Percentiles rank a stretch among this genome's conserved stretches.
These are phyloP conservation scores for Leucoraja ocellata DNA, from an alignment of 2,797 vertebrate genomes.

Conservation along the genomic window DNA sequence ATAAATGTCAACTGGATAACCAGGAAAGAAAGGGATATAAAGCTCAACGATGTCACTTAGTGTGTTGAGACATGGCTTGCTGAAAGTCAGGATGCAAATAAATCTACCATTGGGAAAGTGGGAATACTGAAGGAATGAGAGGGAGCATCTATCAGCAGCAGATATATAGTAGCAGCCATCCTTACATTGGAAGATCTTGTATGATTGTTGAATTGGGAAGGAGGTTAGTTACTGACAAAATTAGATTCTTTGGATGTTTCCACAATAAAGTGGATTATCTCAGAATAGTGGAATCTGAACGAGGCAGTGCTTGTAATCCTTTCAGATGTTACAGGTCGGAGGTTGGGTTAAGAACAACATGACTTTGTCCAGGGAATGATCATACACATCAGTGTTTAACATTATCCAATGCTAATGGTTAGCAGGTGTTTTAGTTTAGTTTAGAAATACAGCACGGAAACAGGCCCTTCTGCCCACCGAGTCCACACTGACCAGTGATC, in stretches of 20 bases:
- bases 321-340: neutral
- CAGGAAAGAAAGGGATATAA: neutral
- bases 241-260: neutral
- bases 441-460: neutral
- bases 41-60: neutral
- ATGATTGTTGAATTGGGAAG: neutral
- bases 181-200: neutral
- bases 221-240: neutral
- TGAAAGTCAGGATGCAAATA: neutral
- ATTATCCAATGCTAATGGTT: neutral
- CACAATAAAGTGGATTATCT: neutral
- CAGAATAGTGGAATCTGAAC: neutral
- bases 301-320: neutral
- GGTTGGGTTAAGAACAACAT: neutral
- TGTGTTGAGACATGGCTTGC: too few relatives aligned
- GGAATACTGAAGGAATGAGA: neutral
- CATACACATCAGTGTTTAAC: neutral
- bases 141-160: neutral
- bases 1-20: neutral
- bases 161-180: neutral
- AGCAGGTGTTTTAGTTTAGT: neutral
- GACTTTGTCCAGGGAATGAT: neutral
- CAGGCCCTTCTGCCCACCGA: too few relatives aligned
- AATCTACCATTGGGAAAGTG: neutral
- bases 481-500: too few relatives aligned